Base-by-base conservation (phyloP, 23 tunicate species). In the Halocynthia roretzi region DNA sequence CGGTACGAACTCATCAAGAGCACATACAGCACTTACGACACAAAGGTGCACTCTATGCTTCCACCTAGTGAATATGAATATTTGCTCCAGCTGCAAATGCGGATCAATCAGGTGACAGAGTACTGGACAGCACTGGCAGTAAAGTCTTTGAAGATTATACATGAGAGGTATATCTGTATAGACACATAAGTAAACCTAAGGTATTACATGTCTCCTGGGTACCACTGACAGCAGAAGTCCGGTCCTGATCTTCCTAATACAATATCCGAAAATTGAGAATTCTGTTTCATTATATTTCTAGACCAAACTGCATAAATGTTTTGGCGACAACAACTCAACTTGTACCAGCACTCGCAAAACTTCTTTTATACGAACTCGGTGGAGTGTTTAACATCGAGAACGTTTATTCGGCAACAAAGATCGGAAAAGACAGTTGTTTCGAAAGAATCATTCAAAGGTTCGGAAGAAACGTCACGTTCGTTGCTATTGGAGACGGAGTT, bases 371-470 rank as follows among this genome's bases (percentile, higher is more conserved):
- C 78, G 95, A 89, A 4, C 81, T 94, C 56, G 95, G 95, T 19
- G 89, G 82, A 44, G 95, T 81, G n/a, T 88, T 94, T 79, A 74
- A 72, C 74, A 94, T 94, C 31, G 99, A 94, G 49, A 94, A 88
- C 74, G 84, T 94, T 10, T 94, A 94, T 77, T 90, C 96, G 80
- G 99, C 99, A n/a, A 94, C 95, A 17, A 94, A 94, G 80, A 88
- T 94, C 50, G 99, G 99, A 48, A 94, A 94, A 75, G 95, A 94
- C 54, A 85, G 93, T 79, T 94, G 99, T 75, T 94, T 94, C 74
- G 99, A 94, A 67, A 63, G 99, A 56, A 94, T 94, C 67, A 88
- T 88, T 6, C 99, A 94, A 61, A 60, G 99, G 51, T 94, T 85
- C 77, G 99, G 99, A 51, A 74, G 83, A 7, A 94, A 94, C 63